phyloP scores from a whole-genome alignment of 1,140 invertebrate genomes.

The Nixonia krombeini region DNA sequence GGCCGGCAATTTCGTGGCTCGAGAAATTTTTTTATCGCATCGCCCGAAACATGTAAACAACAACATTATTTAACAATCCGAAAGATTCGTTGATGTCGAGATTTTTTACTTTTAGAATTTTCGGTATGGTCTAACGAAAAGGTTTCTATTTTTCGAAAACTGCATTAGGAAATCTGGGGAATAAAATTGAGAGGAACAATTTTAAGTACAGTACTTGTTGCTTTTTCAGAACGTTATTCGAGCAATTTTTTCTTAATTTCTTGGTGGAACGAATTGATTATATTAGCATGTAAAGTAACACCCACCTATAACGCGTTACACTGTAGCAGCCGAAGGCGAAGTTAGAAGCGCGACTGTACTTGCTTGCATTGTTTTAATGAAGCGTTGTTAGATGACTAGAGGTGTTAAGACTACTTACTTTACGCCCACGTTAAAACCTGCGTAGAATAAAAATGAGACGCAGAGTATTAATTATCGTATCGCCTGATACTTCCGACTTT shows the following conservation, averaged over 20 bases:
- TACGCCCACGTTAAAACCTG: slow-evolving; percentile 56
- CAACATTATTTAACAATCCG: too few species aligned
- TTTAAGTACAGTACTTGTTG: too few species aligned
- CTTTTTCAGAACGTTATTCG: too few species aligned
- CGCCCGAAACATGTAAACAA: too few species aligned
- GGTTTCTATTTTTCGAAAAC: too few species aligned
- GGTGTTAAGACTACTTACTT: slow-evolving; percentile 60
- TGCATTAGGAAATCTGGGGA: too few species aligned
- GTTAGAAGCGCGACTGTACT: slow-evolving; percentile 39
- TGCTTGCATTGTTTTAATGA: slow-evolving; percentile 50
- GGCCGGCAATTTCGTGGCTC: too few species aligned
- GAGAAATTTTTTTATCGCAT: too few species aligned
- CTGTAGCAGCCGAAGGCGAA: slow-evolving; percentile 39
- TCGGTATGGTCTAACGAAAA: too few species aligned
- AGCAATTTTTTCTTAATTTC: background rate
- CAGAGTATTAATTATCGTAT: slow-evolving; percentile 35
- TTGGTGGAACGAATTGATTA: background rate
- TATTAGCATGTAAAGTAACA: background rate
- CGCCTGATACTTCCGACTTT: background rate
- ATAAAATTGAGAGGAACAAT: too few species aligned
- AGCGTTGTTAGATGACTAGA: slow-evolving; percentile 67
- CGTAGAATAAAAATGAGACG: slow-evolving; percentile 50
- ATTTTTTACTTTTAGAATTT: too few species aligned
- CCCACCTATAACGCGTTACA: slow-evolving; percentile 19
- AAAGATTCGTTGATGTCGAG: too few species aligned